phyloP scores from a whole-genome alignment of 37 sponge, comb jelly and placozoan genomes.

The Agelas oroides region DNA sequence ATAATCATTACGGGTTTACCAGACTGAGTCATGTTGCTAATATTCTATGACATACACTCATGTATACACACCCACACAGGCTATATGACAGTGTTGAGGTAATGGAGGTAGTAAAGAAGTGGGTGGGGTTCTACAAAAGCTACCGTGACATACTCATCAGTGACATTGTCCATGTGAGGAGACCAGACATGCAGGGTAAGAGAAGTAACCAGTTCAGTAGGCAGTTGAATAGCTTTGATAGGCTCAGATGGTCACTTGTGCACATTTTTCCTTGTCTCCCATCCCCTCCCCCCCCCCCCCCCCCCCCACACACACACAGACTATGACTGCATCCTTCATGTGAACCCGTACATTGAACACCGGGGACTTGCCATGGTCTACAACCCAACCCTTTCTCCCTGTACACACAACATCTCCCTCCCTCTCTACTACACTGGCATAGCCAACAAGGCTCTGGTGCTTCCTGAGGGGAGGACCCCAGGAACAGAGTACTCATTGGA shows the following conservation, averaged over 20 bases:
- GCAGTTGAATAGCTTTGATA: too few species aligned
- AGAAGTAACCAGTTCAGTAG: too few species aligned
- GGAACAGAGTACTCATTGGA: constrained; percentile 11
- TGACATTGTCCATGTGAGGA: constrained; percentile 75
- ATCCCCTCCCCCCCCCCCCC: too few species aligned
- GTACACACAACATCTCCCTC: constrained; percentile 31
- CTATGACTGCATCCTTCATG: constrained; percentile 63
- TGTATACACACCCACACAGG: too few species aligned
- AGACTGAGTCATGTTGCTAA: too few species aligned
- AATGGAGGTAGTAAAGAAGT: constrained; percentile 45
- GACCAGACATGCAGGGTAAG: constrained; percentile 74
- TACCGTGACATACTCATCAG: constrained; percentile 74
- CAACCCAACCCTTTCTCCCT: constrained; percentile 47
- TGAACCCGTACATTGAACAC: constrained; percentile 57
- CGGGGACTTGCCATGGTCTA: constrained; percentile 66
- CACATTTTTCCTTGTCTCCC: too few species aligned
- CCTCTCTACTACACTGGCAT: constrained; percentile 79
- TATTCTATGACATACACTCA: too few species aligned
- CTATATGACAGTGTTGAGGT: too few species aligned
- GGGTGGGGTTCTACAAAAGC: constrained; percentile 67
- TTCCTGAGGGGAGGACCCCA: constrained; percentile 22
- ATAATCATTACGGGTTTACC: too few species aligned
- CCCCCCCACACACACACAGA: not conserved
- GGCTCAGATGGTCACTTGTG: too few species aligned
- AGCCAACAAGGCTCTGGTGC: constrained; percentile 27